Conservation (phyloP, 2,113 vertebrate genomes). For the Acanthochromis polyacanthus region DNA sequence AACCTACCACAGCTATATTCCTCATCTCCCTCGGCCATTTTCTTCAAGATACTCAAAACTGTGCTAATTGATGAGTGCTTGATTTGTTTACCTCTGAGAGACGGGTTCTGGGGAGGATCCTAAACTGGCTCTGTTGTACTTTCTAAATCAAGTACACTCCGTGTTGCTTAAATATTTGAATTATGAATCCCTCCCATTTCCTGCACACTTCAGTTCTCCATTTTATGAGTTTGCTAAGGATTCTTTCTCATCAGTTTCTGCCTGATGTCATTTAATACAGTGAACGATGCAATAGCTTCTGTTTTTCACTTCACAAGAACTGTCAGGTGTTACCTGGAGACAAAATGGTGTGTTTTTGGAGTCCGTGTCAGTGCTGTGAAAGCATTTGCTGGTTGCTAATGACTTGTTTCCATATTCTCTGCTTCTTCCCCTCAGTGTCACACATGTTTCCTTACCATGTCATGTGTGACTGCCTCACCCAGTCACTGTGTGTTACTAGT, state of each 20-base stretch:
- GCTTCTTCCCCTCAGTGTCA: slow-evolving; percentile 29
- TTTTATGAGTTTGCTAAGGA: slow-evolving; percentile 8
- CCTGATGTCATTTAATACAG: not conserved
- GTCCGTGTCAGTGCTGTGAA: not conserved
- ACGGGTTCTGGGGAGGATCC: slow-evolving; percentile 11
- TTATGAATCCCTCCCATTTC: not conserved
- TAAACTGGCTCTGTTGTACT: not conserved
- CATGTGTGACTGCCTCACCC: slow-evolving; percentile 38
- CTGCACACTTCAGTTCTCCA: not conserved
- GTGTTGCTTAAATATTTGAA: slow-evolving; percentile 22
- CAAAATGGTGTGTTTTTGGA: not conserved
- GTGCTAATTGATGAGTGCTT: slow-evolving; percentile 2
- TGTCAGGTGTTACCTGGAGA: slow-evolving; percentile 1
- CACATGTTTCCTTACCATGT: slow-evolving; percentile 23
- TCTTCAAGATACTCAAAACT: not conserved
- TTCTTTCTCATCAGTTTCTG: not conserved
- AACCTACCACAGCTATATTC: not conserved
- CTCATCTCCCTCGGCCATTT: not conserved
- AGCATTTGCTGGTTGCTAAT: not conserved
- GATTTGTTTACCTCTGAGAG: slow-evolving; percentile 2
- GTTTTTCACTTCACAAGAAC: not conserved
- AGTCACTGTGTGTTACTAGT: slow-evolving; percentile 17
- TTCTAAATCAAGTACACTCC: slow-evolving; percentile 20
- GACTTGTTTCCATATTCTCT: slow-evolving; percentile 4
- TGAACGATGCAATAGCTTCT: not conserved